Evolutionary conservation across 2,797 vertebrate species (phyloP), one percentile per base, ranked within the genome.

Genomic region (Linurgus olivaceus): DNA sequence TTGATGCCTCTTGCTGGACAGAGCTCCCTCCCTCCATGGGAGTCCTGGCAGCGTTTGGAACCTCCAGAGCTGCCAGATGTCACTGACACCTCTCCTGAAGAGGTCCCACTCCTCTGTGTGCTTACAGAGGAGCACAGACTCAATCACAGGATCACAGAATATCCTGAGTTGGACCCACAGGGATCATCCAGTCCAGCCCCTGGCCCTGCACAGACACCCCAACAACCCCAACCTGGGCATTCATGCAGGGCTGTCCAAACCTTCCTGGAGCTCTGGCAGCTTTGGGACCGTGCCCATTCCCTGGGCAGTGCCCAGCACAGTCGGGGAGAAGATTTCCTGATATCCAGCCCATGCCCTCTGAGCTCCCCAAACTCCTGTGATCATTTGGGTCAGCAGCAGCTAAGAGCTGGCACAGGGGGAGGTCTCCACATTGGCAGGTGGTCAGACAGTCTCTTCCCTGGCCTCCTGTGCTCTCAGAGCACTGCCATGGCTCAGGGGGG

Each of bases 181-280:
- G 21, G 37, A 58, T 33, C 58, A 51, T 2, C 16, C 11, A 58
- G 51, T 4, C 28, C 58, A 51, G 1, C 28, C 1, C 5, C 44
- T 10, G 6, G 2, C 15, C 38, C 51, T 45, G 44, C 44, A 4
- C 26, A 29, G 37, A 57, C 44, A 3, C 23, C n/a, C 19, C 59
- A 45, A 12, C 3, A 51, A 25, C 2, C 51, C 52, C 45, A 44
- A 7, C 19, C 58, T 65, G 45, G 25, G 17, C n/a, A 17, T 26
- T 11, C 45, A n/a, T 51, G 59, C 1, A 72, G 51, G 0, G 1
- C 0, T 79, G 45, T 7, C 38, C 59, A 15, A 65, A 11, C 0
- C 0, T 51, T 38, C 17, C 45, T 38, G 38, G 38, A 79, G 75
- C 67, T 52, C 44, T 58, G 84, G 44, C 58, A 79, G 42, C 57